Conservation (phyloP, 2,113 vertebrate genomes). For the Polypterus senegalus region DNA sequence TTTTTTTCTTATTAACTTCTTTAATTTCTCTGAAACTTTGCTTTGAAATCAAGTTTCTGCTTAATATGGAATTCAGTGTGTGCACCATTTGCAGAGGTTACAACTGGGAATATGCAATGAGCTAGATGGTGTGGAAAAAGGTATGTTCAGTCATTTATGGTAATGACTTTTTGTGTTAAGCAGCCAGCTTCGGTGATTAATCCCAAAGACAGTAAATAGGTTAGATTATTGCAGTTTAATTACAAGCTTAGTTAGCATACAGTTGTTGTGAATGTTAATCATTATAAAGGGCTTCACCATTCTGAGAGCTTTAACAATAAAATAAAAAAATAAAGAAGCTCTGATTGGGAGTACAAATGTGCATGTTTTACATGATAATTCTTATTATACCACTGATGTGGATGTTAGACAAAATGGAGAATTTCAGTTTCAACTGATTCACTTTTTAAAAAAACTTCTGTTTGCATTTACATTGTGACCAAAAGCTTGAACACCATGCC, state of each 20-base stretch:
- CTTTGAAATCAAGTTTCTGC: neutral
- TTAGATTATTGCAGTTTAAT: slow-evolving; percentile 47
- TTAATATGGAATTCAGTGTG: slow-evolving; percentile 1
- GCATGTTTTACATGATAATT: too few relatives aligned
- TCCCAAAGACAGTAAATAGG: slow-evolving; percentile 38
- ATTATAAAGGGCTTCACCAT: slow-evolving; percentile 18
- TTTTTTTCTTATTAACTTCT: too few relatives aligned
- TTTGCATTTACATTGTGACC: too few relatives aligned
- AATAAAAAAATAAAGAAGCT: neutral
- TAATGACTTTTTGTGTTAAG: slow-evolving; percentile 33
- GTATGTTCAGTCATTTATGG: slow-evolving; percentile 25
- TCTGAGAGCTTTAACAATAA: slow-evolving; percentile 5
- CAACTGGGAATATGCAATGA: slow-evolving; percentile 19
- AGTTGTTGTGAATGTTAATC: slow-evolving; percentile 46
- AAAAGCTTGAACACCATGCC: too few relatives aligned
- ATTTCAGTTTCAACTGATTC: too few relatives aligned
- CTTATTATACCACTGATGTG: too few relatives aligned
- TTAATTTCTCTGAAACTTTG: neutral
- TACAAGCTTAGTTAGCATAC: slow-evolving; percentile 34
- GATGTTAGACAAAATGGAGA: too few relatives aligned
- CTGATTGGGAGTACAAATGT: too few relatives aligned
- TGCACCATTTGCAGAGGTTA: slow-evolving; percentile 17
- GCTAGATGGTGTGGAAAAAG: slow-evolving; percentile 18
- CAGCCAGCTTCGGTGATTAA: slow-evolving; percentile 31
- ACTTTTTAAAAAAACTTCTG: too few relatives aligned